A percentile compares a stretch with the other conserved stretches of the same genome.
These are phyloP conservation scores for Lathronympha strigana DNA, from an alignment of 2,888 invertebrate genomes.

Conservation along the genomic window DNA sequence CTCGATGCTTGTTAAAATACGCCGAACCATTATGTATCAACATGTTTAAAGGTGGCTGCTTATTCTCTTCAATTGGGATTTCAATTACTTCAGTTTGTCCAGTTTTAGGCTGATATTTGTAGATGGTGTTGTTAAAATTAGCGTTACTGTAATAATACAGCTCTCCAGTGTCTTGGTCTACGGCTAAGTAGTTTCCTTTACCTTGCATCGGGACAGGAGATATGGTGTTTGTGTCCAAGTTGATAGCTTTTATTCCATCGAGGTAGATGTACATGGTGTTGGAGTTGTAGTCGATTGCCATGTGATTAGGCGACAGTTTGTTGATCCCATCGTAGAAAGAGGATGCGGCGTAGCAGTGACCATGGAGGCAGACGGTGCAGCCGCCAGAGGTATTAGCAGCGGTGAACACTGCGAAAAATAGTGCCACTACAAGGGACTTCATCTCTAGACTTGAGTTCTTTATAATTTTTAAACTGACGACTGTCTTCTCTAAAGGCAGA, in stretches of 20 bases:
- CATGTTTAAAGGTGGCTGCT: conserved; percentile 4
- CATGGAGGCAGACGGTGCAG: conserved; percentile 12
- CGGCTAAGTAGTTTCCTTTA: conserved; percentile 1
- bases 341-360: not conserved
- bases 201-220: conserved; percentile 2
- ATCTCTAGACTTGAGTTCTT: not conserved
- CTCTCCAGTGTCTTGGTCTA: conserved; percentile 1
- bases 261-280: conserved; percentile 4
- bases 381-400: not conserved
- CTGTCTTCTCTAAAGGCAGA: not conserved
- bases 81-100: not conserved
- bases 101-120: conserved; percentile 10
- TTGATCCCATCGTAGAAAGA: not conserved
- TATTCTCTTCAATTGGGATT: not conserved
- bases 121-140: conserved; percentile 8
- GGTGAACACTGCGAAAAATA: not conserved
- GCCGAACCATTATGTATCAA: not conserved
- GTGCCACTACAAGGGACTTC: not conserved
- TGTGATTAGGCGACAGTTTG: not conserved
- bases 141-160: conserved; percentile 3
- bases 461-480: not conserved
- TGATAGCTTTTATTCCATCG: conserved; percentile 6
- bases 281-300: conserved; percentile 1
- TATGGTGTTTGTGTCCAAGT: conserved; percentile 15
- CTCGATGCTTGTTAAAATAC: conserved; percentile 7